Evolutionary conservation across 2,888 invertebrate genomes (phyloP).

Genomic region (Ischnus inquisitorius): DNA sequence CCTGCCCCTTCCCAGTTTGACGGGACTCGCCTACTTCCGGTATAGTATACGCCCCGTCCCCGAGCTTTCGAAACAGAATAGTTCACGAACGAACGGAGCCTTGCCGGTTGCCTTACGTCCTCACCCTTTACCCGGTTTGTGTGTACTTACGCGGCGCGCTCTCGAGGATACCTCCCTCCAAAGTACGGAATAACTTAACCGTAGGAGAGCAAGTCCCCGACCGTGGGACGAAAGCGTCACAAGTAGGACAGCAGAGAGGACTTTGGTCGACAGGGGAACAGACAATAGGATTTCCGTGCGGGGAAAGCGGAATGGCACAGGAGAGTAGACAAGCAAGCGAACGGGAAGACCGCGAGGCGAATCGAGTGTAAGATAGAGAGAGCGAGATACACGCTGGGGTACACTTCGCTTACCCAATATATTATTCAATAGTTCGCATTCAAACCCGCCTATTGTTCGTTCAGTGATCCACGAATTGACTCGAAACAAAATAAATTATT

Average conservation of each 20-base stretch:
- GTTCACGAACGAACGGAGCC: conserved; percentile 24
- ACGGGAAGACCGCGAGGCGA: background rate
- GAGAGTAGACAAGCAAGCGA: conserved; percentile 37
- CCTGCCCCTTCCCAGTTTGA: too few relatives aligned
- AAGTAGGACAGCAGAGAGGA: conserved; percentile 15
- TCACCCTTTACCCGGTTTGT: background rate
- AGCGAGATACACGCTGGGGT: conserved; percentile 26
- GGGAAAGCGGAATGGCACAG: conserved; percentile 26
- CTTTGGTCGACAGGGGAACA: conserved; percentile 48
- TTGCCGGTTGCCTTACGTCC: conserved; percentile 14
- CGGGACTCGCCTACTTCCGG: background rate
- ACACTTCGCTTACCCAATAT: conserved; percentile 30
- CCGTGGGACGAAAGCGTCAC: conserved; percentile 44
- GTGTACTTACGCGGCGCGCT: background rate
- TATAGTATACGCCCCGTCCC: background rate
- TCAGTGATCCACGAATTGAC: conserved; percentile 27
- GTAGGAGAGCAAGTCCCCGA: conserved; percentile 21
- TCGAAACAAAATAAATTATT: conserved; percentile 28
- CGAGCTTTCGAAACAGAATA: conserved; percentile 21
- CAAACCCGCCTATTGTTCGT: conserved; percentile 30
- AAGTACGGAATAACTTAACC: conserved; percentile 61
- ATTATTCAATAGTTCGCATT: conserved; percentile 55
- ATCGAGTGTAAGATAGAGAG: conserved; percentile 4
- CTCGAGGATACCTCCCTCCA: conserved; percentile 31
- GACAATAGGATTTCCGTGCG: conserved; percentile 58